Conservation (phyloP, 2,888 invertebrate species). For the Drosophila tripunctata region DNA sequence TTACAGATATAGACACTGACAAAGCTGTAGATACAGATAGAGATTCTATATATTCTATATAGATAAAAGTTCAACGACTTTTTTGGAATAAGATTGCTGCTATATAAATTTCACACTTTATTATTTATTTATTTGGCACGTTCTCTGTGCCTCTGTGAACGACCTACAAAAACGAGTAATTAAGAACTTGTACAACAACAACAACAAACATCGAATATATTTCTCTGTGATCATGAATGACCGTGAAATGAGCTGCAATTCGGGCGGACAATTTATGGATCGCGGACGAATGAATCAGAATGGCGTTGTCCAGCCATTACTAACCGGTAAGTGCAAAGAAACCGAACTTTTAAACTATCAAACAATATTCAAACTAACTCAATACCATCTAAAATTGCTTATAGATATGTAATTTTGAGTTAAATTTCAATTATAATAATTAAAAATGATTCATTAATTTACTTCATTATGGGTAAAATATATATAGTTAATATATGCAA, state of each 20-base stretch:
- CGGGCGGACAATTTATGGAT: slow-evolving; percentile 81
- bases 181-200: slow-evolving; percentile 6
- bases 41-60: background rate
- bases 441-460: too few relatives aligned
- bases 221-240: slow-evolving; percentile 82
- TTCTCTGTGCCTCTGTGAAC: slow-evolving; percentile 44
- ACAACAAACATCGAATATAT: slow-evolving; percentile 16
- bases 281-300: slow-evolving; percentile 83
- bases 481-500: too few relatives aligned
- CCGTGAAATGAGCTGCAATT: slow-evolving; percentile 79
- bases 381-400: too few relatives aligned
- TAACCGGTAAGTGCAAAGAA: slow-evolving; percentile 89
- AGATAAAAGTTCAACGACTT: slow-evolving; percentile 30
- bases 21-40: slow-evolving; percentile 1
- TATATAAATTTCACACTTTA: slow-evolving; percentile 12
- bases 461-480: too few relatives aligned
- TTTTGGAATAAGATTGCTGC: slow-evolving; percentile 19
- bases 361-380: too few relatives aligned
- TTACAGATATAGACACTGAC: slow-evolving; percentile 31
- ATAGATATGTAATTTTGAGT: too few relatives aligned
- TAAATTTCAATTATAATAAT: too few relatives aligned
- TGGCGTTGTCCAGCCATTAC: slow-evolving; percentile 92
- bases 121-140: slow-evolving; percentile 36
- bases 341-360: background rate
- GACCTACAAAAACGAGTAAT: slow-evolving; percentile 39